phyloP scores from a whole-genome alignment of 2,113 vertebrate species.

The Scophthalmus maximus region DNA sequence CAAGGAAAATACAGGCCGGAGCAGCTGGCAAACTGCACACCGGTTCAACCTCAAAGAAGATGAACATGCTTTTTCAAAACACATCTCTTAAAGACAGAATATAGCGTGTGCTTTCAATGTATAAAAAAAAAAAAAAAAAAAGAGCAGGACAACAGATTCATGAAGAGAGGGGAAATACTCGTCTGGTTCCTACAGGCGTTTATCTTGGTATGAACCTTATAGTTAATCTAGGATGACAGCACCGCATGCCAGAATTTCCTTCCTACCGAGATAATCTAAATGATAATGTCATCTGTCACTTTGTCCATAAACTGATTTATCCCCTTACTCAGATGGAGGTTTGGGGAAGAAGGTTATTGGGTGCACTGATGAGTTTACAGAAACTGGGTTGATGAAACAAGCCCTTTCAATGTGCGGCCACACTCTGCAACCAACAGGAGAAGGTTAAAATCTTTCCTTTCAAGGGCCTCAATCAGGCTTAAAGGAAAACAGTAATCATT shows the following conservation, averaged over 20 bases:
- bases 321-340: slow-evolving; percentile 72
- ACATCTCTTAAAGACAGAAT: slow-evolving; percentile 62
- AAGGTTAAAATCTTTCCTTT: slow-evolving; percentile 99
- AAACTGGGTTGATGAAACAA: slow-evolving; percentile 98
- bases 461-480: slow-evolving; percentile 99
- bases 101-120: slow-evolving; percentile 63
- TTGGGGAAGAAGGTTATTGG: slow-evolving; percentile 64
- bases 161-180: slow-evolving; percentile 38
- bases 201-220: slow-evolving; percentile 57
- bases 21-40: slow-evolving; percentile 99
- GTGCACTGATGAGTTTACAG: slow-evolving; percentile 99
- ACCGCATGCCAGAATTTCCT: slow-evolving; percentile 85
- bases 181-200: slow-evolving; percentile 54
- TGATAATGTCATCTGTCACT: slow-evolving; percentile 98
- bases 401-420: slow-evolving; percentile 97
- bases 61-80: slow-evolving; percentile 70
- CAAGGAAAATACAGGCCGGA: slow-evolving; percentile 97
- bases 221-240: slow-evolving; percentile 75
- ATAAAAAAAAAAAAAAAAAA: slow-evolving; percentile 43
- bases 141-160: slow-evolving; percentile 56
- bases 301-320: slow-evolving; percentile 91
- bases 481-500: slow-evolving; percentile 99
- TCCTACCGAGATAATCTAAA: slow-evolving; percentile 97
- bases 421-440: slow-evolving; percentile 97
- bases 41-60: slow-evolving; percentile 86